Conservation (phyloP, 2,888 invertebrate species). For the Dasysyrphus albostriatus region DNA sequence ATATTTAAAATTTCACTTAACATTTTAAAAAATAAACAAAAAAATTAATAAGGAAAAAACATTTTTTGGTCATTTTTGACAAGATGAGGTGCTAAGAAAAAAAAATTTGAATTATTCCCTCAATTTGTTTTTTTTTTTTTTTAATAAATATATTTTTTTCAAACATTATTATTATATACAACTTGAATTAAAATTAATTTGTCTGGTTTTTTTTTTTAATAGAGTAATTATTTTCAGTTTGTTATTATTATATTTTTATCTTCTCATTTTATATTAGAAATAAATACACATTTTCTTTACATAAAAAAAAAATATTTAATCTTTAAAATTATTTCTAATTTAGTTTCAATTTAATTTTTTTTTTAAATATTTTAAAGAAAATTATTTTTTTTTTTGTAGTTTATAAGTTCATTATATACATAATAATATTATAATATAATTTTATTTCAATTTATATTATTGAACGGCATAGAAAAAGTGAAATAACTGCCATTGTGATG, state of each 20-base stretch:
- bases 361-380: background rate
- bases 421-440: conserved; percentile 12
- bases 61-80: conserved; percentile 71
- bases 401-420: conserved; percentile 1
- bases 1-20: conserved; percentile 73
- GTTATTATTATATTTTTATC: conserved; percentile 41
- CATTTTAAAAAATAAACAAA: conserved; percentile 26
- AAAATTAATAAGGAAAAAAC: conserved; percentile 18
- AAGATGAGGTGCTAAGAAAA: conserved; percentile 70
- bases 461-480: conserved; percentile 44
- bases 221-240: conserved; percentile 73
- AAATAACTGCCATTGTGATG: conserved; percentile 73
- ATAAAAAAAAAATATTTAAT: conserved; percentile 17
- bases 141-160: conserved; percentile 14
- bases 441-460: conserved; percentile 29
- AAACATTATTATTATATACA: background rate
- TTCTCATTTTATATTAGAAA: conserved; percentile 7
- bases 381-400: conserved; percentile 55
- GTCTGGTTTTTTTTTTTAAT: conserved; percentile 38
- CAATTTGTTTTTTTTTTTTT: conserved; percentile 47
- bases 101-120: conserved; percentile 46
- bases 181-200: conserved; percentile 9
- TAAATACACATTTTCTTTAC: conserved; percentile 29
- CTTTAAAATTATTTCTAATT: conserved; percentile 49
- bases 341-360: conserved; percentile 65